These are phyloP conservation scores for Sussaba pulchella DNA, from an alignment of 2,888 invertebrate genomes.

Conservation along the genomic window DNA sequence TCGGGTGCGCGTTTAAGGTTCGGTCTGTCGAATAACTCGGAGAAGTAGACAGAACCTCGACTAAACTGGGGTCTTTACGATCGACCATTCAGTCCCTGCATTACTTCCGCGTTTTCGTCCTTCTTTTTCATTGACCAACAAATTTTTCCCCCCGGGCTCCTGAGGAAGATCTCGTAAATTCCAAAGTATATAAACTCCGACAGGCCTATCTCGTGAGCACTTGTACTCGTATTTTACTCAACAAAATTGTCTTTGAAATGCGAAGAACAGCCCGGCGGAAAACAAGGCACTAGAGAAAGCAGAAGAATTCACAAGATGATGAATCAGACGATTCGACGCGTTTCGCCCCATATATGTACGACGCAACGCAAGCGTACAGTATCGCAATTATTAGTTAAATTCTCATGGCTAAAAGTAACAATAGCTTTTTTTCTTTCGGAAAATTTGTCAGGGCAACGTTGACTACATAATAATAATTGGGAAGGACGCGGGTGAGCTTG, in stretches of 20 bases:
- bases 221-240: conserved; percentile 13
- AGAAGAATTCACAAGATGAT: too few species aligned
- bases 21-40: conserved; percentile 47
- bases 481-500: conserved; percentile 10
- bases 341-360: too few species aligned
- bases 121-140: conserved; percentile 33
- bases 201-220: neutral
- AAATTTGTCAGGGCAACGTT: conserved; percentile 6
- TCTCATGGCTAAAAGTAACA: neutral
- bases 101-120: conserved; percentile 32
- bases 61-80: conserved; percentile 59
- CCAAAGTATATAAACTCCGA: conserved; percentile 37
- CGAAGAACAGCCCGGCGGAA: too few species aligned
- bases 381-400: conserved; percentile 1
- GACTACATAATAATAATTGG: conserved; percentile 24
- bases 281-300: too few species aligned
- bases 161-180: conserved; percentile 53
- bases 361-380: neutral
- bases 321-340: too few species aligned
- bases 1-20: conserved; percentile 49
- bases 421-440: neutral
- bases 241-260: neutral
- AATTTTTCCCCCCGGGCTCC: conserved; percentile 34
- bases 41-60: conserved; percentile 57
- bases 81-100: conserved; percentile 44